phyloP scores from a whole-genome alignment of 2,888 invertebrate species.

The Acrocyrtus sp. region DNA sequence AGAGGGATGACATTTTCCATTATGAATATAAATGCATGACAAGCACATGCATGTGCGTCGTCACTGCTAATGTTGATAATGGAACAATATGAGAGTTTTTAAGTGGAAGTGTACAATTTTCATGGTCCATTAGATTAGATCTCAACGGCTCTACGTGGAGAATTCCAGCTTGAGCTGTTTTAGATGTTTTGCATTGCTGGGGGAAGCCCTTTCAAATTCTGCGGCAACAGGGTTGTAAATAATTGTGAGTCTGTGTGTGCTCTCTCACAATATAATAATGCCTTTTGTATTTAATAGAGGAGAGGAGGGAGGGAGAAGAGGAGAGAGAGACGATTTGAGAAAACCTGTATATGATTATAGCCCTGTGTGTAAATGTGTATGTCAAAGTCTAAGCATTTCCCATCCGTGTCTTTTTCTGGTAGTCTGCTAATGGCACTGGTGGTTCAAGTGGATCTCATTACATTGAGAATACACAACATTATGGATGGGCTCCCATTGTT shows the following conservation, averaged over 20 bases:
- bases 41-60: too few relatives aligned
- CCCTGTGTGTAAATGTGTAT: slow-evolving; percentile 11
- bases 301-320: too few relatives aligned
- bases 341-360: slow-evolving; percentile 31
- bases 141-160: slow-evolving; percentile 39
- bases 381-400: neutral
- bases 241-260: slow-evolving; percentile 33
- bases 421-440: slow-evolving; percentile 38
- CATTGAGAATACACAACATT: slow-evolving; percentile 41
- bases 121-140: slow-evolving; percentile 49
- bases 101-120: slow-evolving; percentile 47
- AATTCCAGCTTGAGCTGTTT: slow-evolving; percentile 58
- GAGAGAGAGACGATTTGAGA: slow-evolving; percentile 17
- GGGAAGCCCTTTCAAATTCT: slow-evolving; percentile 61
- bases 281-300: too few relatives aligned
- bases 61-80: too few relatives aligned
- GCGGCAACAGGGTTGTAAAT: slow-evolving; percentile 53
- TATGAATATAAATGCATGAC: too few relatives aligned
- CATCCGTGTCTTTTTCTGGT: neutral
- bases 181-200: slow-evolving; percentile 63
- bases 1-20: too few relatives aligned
- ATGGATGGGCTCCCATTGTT: slow-evolving; percentile 50
- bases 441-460: slow-evolving; percentile 49
- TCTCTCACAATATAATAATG: slow-evolving; percentile 3
- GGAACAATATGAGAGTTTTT: slow-evolving; percentile 26